Base-by-base conservation (phyloP, 2,113 vertebrate species). In the Oncorhynchus keta region DNA sequence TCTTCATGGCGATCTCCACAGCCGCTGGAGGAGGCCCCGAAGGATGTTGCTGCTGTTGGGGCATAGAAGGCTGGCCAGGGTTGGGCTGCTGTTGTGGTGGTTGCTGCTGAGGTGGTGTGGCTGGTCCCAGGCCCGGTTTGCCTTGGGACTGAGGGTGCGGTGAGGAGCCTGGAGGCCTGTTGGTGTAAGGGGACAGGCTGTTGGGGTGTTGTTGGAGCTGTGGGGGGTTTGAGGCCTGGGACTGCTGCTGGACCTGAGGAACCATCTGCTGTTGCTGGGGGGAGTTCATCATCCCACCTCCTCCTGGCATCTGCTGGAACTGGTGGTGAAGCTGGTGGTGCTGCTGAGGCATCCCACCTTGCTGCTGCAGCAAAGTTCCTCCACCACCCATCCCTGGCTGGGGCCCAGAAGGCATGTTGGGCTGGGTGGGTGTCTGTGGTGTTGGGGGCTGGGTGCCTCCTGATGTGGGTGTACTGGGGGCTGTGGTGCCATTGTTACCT, bases 1-100 rank as follows among this genome's bases (percentile, higher is more conserved):
- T 99, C 93, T 98, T 97, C 95, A 98, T 95, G 5, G 98, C 97
- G 74, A 98, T 97, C 85, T 99, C 98, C 79, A 99, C 96, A 0
- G 98, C 98, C n/a, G 97, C 97, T 0, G 95, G 94, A n/a, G 98
- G 98, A 32, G 98, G 98, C 1, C 96, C 97, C 0, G 95, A 90
- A n/a, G 69, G 79, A 2, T 24, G 61, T 7, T 92, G 92, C 9
- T 95, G 93, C 3, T 71, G 82, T 57, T 93, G 84, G 62, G 75
- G 55, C 84, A 80, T 6, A 68, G 51, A 18, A 77, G 74, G 81
- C 13, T 1, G 91, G 57, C 86, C 83, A 65, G 61, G 95, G 90
- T 79, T 92, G 88, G 51, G 93, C 2, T 95, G 83, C 45, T 95
- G 89, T 77, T 84, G 73, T 93, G 92, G 83, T 95, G 48, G 92